Percentiles rank a stretch among this genome's conserved stretches.
phyloP scores from a whole-genome alignment of 1,140 invertebrate species.

The Leptestheria dahalacensis region DNA sequence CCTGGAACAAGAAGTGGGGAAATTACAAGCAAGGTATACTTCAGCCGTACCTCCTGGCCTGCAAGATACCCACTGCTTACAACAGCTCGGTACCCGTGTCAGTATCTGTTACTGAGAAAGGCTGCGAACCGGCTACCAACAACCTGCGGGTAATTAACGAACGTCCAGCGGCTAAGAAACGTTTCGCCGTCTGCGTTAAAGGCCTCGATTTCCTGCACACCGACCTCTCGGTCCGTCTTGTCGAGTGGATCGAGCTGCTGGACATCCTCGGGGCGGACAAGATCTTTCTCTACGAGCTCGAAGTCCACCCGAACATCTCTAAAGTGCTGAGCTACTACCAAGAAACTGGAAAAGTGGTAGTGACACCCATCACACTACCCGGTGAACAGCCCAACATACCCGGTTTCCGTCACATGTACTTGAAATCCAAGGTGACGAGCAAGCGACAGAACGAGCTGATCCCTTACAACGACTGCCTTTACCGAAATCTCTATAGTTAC shows the following conservation, averaged over 20 bases:
- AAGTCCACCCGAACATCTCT: conserved; percentile 79
- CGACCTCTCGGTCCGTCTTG: conserved; percentile 68
- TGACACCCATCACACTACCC: conserved; percentile 73
- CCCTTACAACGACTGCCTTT: conserved; percentile 92
- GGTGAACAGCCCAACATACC: conserved; percentile 82
- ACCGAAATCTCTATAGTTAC: conserved; percentile 80
- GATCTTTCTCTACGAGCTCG: conserved; percentile 80
- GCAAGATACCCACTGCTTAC: conserved; percentile 53
- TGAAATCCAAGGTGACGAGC: conserved; percentile 71
- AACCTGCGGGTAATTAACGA: conserved; percentile 72
- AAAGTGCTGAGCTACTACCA: conserved; percentile 74
- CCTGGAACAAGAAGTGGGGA: conserved; percentile 88
- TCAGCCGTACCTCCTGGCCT: conserved; percentile 79
- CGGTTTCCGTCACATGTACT: conserved; percentile 69
- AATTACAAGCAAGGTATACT: conserved; percentile 83
- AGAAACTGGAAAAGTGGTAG: conserved; percentile 52
- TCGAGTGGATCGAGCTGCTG: conserved; percentile 90
- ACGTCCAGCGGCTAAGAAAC: conserved; percentile 48
- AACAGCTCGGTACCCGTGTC: conserved; percentile 50
- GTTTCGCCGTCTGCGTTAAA: conserved; percentile 91
- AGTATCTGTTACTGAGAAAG: conserved; percentile 67
- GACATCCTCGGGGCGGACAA: conserved; percentile 75
- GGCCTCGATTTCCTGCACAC: conserved; percentile 81
- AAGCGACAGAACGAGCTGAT: conserved; percentile 90
- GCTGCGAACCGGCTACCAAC: conserved; percentile 68